phyloP scores from a whole-genome alignment of 2,888 invertebrate genomes.

The Spodoptera exigua region DNA sequence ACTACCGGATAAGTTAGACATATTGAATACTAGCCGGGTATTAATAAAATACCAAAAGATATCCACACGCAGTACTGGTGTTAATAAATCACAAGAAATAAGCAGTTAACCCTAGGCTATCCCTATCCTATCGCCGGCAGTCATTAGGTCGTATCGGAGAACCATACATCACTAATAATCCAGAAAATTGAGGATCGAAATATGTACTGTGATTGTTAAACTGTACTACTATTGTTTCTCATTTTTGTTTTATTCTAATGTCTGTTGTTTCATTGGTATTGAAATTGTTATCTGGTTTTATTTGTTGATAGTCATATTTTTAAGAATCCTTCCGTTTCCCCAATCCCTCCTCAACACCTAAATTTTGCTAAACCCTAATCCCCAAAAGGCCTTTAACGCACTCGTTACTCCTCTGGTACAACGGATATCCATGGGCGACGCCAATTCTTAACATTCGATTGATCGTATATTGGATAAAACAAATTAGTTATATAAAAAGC shows the following conservation, averaged over 20 bases:
- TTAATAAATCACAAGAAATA: constrained; percentile 42
- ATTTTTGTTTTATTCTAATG: constrained; percentile 5
- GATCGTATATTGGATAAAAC: too few relatives aligned
- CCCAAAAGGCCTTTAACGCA: too few relatives aligned
- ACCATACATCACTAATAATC: constrained; percentile 44
- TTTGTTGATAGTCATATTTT: too few relatives aligned
- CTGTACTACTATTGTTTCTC: constrained; percentile 9
- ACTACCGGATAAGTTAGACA: neutral
- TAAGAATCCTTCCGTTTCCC: too few relatives aligned
- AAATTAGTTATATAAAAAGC: too few relatives aligned
- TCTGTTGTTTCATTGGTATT: too few relatives aligned
- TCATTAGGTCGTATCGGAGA: constrained; percentile 43
- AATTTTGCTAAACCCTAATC: too few relatives aligned
- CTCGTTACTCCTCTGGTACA: too few relatives aligned
- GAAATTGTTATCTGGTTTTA: too few relatives aligned
- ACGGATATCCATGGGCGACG: too few relatives aligned
- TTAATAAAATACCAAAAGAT: constrained; percentile 23
- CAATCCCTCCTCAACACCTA: too few relatives aligned
- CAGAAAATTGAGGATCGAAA: constrained; percentile 33
- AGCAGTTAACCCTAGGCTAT: constrained; percentile 44
- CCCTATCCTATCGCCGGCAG: constrained; percentile 39
- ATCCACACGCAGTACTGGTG: constrained; percentile 21
- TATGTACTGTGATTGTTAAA: constrained; percentile 16
- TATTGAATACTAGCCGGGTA: constrained; percentile 3
- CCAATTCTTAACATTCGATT: too few relatives aligned